Evolutionary conservation across 1,140 invertebrate species (phyloP).

Genomic region (Theocolax elegans): DNA sequence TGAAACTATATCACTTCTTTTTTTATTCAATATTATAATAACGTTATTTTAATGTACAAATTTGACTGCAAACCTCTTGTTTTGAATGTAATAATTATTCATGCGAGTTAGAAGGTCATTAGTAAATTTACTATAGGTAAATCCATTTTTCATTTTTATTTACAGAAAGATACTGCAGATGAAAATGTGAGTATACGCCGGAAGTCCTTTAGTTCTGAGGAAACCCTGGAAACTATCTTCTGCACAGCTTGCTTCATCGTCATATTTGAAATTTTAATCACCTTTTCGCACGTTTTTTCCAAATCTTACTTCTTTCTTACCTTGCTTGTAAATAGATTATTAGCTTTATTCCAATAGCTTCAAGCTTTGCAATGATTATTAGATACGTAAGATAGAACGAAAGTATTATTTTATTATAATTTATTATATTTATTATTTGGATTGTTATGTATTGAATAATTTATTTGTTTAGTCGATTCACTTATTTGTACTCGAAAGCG

Average conservation of each 20-base stretch:
- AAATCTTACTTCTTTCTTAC: constrained; percentile 41
- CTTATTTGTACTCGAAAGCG: too few species aligned
- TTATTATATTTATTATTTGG: too few species aligned
- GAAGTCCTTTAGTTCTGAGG: constrained; percentile 47
- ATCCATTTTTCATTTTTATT: constrained; percentile 61
- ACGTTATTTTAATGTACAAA: too few species aligned
- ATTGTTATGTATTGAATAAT: too few species aligned
- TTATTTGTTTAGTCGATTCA: too few species aligned
- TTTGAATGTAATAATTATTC: too few species aligned
- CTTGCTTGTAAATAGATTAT: constrained; percentile 29
- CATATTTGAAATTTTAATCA: constrained; percentile 50
- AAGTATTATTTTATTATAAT: too few species aligned
- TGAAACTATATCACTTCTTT: too few species aligned
- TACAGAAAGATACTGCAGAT: constrained; percentile 64
- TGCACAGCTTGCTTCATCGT: constrained; percentile 59
- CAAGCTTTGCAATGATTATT: too few species aligned
- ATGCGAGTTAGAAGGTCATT: neutral
- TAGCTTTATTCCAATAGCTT: constrained; percentile 20
- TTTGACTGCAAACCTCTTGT: too few species aligned
- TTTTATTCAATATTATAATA: too few species aligned
- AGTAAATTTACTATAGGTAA: constrained; percentile 51
- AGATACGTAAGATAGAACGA: too few species aligned
- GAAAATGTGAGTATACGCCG: constrained; percentile 66
- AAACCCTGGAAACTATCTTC: constrained; percentile 56
- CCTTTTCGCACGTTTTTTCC: constrained; percentile 46